Evolutionary conservation across 2,113 vertebrate genomes (phyloP).

Genomic region (Cygnus buccinator): DNA sequence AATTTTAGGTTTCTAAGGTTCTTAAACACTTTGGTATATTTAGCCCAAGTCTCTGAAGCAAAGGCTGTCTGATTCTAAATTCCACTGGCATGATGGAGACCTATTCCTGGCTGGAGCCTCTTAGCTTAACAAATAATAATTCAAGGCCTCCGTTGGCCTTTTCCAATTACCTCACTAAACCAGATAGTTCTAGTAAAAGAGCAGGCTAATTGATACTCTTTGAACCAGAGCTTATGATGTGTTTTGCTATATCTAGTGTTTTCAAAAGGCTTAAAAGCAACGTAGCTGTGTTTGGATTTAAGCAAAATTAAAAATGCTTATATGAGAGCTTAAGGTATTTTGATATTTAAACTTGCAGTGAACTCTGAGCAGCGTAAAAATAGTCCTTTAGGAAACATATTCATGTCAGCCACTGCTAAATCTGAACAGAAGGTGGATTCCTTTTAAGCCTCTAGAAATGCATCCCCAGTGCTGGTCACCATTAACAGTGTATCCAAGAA

Average conservation of each 20-base stretch:
- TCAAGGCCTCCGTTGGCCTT: conserved; percentile 6
- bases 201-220: conserved; percentile 54
- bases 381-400: conserved; percentile 28
- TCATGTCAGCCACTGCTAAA: conserved; percentile 42
- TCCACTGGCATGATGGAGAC: neutral
- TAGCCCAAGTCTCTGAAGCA: neutral
- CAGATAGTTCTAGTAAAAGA: conserved; percentile 47
- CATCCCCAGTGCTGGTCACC: neutral
- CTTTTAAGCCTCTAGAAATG: conserved; percentile 40
- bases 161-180: neutral
- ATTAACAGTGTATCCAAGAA: conserved; percentile 33
- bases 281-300: neutral
- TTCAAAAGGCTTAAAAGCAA: conserved; percentile 15
- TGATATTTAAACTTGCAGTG: conserved; percentile 49
- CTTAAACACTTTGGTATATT: neutral
- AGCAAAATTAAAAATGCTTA: conserved; percentile 35
- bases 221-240: conserved; percentile 30
- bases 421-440: conserved; percentile 32
- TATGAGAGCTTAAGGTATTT: neutral
- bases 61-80: neutral
- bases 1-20: neutral
- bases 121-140: conserved; percentile 50
- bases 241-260: conserved; percentile 3
- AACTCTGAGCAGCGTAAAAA: conserved; percentile 41
- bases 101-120: conserved; percentile 16